Evolutionary conservation across 2,797 vertebrate genomes (phyloP).

Genomic region (Scolopax bukidnonensis): DNA sequence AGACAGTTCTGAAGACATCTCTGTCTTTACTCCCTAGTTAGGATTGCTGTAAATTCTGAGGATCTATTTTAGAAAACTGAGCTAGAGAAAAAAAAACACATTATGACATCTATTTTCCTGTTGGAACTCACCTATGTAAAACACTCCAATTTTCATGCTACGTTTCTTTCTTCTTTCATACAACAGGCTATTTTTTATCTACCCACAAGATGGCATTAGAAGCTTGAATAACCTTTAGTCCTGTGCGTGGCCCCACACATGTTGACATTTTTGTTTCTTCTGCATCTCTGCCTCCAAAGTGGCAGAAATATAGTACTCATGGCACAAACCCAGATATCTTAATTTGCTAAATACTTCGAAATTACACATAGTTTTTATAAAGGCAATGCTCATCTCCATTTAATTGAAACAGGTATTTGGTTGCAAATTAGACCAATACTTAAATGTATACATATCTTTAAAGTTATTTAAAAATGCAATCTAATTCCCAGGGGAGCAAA

Average conservation of each 20-base stretch:
- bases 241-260: fast-evolving
- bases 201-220: constrained; percentile 53
- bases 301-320: not conserved
- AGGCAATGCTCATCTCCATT: not conserved
- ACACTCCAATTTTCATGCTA: fast-evolving
- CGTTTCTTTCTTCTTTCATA: not conserved
- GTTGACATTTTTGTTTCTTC: not conserved
- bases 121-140: not conserved
- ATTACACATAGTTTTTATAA: not conserved
- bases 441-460: not conserved
- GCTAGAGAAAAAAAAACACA: not conserved
- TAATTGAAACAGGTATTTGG: not conserved
- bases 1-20: not conserved
- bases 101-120: not conserved
- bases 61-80: not conserved
- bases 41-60: not conserved
- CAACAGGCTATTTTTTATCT: not conserved
- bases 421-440: not conserved
- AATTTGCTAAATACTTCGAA: not conserved
- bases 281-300: not conserved
- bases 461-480: not conserved
- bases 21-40: not conserved
- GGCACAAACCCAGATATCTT: not conserved
- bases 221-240: not conserved
- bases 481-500: not conserved